A percentile compares a stretch with the other conserved stretches of the same genome.
Evolutionary conservation across 1,140 invertebrate genomes (phyloP).

Genomic region (Lepidurus packardi): DNA sequence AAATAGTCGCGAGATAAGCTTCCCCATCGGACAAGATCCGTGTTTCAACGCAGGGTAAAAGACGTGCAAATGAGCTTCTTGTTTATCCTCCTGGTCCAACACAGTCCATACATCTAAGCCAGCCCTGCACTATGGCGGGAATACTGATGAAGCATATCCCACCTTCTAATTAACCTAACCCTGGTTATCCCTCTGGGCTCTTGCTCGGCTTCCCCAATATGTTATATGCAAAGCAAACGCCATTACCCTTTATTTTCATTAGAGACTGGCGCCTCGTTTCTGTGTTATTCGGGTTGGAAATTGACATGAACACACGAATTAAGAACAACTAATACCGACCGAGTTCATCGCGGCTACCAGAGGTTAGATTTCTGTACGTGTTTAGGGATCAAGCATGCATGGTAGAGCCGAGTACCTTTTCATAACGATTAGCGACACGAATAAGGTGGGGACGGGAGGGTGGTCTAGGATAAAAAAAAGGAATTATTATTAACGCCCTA

Average conservation of each 20-base stretch:
- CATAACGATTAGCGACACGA: not conserved
- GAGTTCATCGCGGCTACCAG: not conserved
- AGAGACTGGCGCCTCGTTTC: too few species aligned
- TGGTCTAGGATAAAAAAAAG: too few species aligned
- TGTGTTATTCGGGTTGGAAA: too few species aligned
- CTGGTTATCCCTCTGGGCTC: not conserved
- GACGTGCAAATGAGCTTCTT: slow-evolving; percentile 17
- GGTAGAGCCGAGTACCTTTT: not conserved
- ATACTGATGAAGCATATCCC: not conserved
- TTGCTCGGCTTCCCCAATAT: too few species aligned
- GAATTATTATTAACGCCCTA: too few species aligned
- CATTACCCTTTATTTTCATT: too few species aligned
- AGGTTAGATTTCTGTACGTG: not conserved
- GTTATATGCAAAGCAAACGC: too few species aligned
- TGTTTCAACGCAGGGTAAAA: not conserved
- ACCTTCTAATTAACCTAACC: not conserved
- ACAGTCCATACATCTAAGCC: not conserved
- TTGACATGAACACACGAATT: too few species aligned
- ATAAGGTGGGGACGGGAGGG: not conserved
- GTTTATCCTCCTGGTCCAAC: not conserved
- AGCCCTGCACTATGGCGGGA: not conserved
- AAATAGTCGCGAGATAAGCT: not conserved
- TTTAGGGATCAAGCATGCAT: not conserved
- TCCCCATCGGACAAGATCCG: not conserved
- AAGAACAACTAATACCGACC: not conserved